Evolutionary conservation across 2,113 vertebrate species (phyloP).

Genomic region (Fregata magnificens): DNA sequence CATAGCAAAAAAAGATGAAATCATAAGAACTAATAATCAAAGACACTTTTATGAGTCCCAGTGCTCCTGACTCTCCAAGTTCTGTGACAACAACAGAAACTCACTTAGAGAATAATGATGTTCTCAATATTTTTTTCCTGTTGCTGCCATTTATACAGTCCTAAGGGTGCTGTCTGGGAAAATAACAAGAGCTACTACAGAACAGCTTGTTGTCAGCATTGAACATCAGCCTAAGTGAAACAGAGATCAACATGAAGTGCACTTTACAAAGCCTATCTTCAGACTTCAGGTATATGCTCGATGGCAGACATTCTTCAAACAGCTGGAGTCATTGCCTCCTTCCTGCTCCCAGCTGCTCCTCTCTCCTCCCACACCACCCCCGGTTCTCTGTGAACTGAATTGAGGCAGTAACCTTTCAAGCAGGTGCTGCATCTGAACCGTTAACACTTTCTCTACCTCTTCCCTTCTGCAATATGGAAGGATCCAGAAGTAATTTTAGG

Average conservation of each 20-base stretch:
- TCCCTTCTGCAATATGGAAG: neutral
- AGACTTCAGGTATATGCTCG: neutral
- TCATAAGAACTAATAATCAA: slow-evolving; percentile 43
- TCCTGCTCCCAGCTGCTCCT: neutral
- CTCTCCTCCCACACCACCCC: neutral
- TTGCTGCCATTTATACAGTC: slow-evolving; percentile 12
- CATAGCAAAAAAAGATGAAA: neutral
- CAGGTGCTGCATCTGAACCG: neutral
- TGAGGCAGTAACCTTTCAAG: neutral
- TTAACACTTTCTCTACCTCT: neutral
- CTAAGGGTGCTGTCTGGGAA: slow-evolving; percentile 44
- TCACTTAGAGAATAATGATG: slow-evolving; percentile 22
- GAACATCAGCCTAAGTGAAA: slow-evolving; percentile 19
- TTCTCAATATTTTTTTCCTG: slow-evolving; percentile 2
- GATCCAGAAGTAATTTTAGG: neutral
- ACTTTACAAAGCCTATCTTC: slow-evolving; percentile 5
- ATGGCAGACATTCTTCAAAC: slow-evolving; percentile 25
- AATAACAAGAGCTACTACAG: slow-evolving; percentile 23
- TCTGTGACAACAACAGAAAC: slow-evolving; percentile 28
- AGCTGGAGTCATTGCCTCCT: neutral
- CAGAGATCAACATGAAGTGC: slow-evolving; percentile 24
- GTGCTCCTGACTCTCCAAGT: slow-evolving; percentile 9
- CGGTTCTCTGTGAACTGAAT: neutral
- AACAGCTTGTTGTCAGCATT: slow-evolving; percentile 13
- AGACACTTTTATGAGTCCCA: slow-evolving; percentile 34